Evolutionary conservation across 2,113 vertebrate genomes (phyloP).

Genomic region (Pagrus major): DNA sequence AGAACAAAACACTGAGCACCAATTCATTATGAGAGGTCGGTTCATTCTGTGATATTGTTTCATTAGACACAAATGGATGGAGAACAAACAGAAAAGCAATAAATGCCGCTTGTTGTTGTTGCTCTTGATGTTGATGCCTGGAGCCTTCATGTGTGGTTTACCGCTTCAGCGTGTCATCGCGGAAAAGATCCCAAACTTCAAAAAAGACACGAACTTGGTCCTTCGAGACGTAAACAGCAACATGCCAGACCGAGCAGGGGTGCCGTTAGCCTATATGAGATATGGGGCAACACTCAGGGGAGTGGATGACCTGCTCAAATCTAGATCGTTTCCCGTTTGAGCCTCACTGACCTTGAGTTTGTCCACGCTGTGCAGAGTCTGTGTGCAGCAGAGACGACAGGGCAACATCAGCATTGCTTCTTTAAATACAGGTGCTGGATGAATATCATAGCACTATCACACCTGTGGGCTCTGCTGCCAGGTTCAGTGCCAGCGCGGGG

Average conservation of each 20-base stretch:
- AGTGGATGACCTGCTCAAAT: conserved; percentile 41
- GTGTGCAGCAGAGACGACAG: conserved; percentile 20
- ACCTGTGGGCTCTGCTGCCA: conserved; percentile 34
- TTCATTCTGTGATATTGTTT: conserved; percentile 41
- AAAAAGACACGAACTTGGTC: background rate
- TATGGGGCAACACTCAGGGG: conserved; percentile 32
- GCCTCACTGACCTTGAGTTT: conserved; percentile 59
- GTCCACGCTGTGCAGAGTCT: conserved; percentile 4
- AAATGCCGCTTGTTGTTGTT: conserved; percentile 3
- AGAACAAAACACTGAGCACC: conserved; percentile 32
- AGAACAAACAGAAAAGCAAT: conserved; percentile 51
- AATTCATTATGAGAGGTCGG: conserved; percentile 29
- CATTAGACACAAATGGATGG: conserved; percentile 53
- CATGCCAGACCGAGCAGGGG: conserved; percentile 6
- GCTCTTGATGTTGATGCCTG: conserved; percentile 55
- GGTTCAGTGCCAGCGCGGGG: conserved; percentile 12
- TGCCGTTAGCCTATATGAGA: conserved; percentile 22
- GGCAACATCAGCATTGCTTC: background rate
- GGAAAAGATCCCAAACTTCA: conserved; percentile 9
- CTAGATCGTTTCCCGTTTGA: conserved; percentile 30
- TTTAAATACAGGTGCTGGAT: conserved; percentile 56
- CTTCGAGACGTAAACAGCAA: conserved; percentile 12
- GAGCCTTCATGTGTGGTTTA: conserved; percentile 53
- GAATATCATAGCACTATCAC: conserved; percentile 19
- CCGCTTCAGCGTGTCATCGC: background rate